Base-by-base conservation (phyloP, 2,888 invertebrate species). In the Lacanobia oleracea region DNA sequence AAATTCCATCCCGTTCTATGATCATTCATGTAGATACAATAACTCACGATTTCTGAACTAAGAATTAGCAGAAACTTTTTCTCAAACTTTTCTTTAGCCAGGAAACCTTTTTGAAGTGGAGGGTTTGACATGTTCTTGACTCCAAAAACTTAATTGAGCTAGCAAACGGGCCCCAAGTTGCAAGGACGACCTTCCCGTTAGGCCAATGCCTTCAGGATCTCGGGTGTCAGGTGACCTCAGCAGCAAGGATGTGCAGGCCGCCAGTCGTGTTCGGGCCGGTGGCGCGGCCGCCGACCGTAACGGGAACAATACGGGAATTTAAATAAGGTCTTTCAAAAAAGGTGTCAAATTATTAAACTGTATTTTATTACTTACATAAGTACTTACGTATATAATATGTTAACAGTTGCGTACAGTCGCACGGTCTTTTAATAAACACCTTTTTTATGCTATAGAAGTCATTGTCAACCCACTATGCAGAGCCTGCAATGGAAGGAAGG, bases 131-230 rank as follows among this genome's bases (percentile, higher is more conserved):
- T 1, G 54, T 27, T 54, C 54, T 54, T 54, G 27, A n/a, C 56
- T 33, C 56, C 33, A 56, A 56, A 56, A 18, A 3, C n/a, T 56
- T 10, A 33, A 56, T 56, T 33, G 9, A 33, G 33, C 33, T 6
- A 33, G 33, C 6, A 37, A 56, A 33, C 56, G 33, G 33, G 56
- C 33, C n/a, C 57, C n/a, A 21, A 40, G 61, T 63, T 66, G 64
- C 64, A 69, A 67, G 62, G 71, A 56, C 76, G 86, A 78, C 88
- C 88, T 88, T 87, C 83, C 77, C 72, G 78, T 83, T 75, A 81
- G 87, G 88, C 87, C 90, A 90, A 88, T 90, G 89, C 88, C 90
- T 89, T 82, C 87, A 79, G 85, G 88, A 87, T 86, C 87, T 91
- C 93, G 77, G 83, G 86, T 92, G 87, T 89, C 92, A 77, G 57